These are phyloP conservation scores for Laothoe populi DNA, from an alignment of 2,888 invertebrate genomes.

Conservation along the genomic window DNA sequence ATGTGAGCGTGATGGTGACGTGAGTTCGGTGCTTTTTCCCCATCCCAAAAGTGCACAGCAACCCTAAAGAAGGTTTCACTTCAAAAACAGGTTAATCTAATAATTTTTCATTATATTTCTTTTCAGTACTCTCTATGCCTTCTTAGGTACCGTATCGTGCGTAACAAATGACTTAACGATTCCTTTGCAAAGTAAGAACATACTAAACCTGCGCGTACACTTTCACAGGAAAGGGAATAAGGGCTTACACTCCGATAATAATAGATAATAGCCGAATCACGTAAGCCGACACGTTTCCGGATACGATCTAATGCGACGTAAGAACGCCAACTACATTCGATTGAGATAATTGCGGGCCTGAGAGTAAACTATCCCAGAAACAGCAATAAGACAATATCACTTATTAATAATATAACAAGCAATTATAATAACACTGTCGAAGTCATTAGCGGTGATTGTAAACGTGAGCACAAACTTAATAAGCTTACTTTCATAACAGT, in stretches of 20 bases:
- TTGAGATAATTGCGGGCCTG: conserved; percentile 13
- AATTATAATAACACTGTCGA: background rate
- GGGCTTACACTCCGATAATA: conserved; percentile 39
- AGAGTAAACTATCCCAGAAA: background rate
- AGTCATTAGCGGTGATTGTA: background rate
- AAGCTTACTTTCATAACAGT: background rate
- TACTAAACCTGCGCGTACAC: conserved; percentile 34
- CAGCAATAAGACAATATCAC: background rate
- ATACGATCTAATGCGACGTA: conserved; percentile 33
- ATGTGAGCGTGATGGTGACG: no score
- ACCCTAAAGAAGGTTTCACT: no score
- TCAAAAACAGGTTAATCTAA: background rate
- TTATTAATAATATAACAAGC: background rate
- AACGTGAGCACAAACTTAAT: background rate
- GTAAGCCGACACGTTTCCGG: conserved; percentile 22
- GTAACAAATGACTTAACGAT: conserved; percentile 21
- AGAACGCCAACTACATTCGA: conserved; percentile 12
- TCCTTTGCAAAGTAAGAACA: conserved; percentile 15
- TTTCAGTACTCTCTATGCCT: background rate
- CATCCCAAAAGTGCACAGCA: no score
- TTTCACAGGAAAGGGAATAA: conserved; percentile 52
- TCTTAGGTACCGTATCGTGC: background rate
- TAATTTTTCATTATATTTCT: background rate
- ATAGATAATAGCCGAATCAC: conserved; percentile 35
- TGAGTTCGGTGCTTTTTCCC: no score